Evolutionary conservation across 2,888 invertebrate genomes (phyloP).

Genomic region (Habrosyne pyritoides): DNA sequence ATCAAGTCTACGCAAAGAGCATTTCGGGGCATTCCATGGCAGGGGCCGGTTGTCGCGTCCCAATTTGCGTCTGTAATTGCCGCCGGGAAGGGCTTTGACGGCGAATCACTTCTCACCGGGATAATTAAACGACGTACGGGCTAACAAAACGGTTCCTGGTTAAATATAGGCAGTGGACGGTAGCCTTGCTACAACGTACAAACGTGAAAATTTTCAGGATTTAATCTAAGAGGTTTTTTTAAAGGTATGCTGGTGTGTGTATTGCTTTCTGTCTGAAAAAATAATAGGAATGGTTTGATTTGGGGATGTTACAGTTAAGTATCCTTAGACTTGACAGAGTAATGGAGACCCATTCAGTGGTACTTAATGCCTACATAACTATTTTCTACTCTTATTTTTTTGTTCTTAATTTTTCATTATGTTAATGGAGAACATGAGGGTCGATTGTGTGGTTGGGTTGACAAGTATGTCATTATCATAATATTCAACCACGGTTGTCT

Average conservation of each 20-base stretch:
- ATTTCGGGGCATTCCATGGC: neutral
- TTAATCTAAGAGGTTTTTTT: neutral
- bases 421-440: no score
- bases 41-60: conserved; percentile 19
- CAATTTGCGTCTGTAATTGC: conserved; percentile 58
- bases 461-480: no score
- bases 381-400: no score
- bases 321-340: no score
- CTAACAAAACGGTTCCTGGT: conserved; percentile 19
- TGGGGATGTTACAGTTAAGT: no score
- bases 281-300: no score
- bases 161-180: conserved; percentile 16
- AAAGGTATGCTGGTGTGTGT: neutral
- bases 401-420: no score
- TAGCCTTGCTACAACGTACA: neutral
- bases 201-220: neutral
- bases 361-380: no score
- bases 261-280: no score
- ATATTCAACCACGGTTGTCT: no score
- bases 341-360: no score
- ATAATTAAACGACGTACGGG: conserved; percentile 52
- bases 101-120: conserved; percentile 54
- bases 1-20: neutral
- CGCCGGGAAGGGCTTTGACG: conserved; percentile 43
- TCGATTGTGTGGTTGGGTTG: no score